A percentile compares a stretch with the other conserved stretches of the same genome.
phyloP scores from a whole-genome alignment of 2,797 vertebrate species.

The Fundulus diaphanus region DNA sequence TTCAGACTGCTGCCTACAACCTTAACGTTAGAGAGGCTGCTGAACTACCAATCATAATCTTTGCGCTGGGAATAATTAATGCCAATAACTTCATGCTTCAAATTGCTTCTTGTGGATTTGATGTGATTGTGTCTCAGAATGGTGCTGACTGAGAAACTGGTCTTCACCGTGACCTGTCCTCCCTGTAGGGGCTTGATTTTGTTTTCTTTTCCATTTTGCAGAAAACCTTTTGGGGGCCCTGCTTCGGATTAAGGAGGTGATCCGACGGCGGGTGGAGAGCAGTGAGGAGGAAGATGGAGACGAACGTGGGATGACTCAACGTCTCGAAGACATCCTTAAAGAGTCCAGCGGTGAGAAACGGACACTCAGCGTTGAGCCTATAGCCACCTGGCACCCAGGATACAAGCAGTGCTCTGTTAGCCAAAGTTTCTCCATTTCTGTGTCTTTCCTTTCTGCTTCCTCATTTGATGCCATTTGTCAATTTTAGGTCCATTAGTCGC shows the following conservation, averaged over 20 bases:
- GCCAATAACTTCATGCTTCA: too few species aligned
- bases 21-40: not conserved
- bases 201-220: conserved; percentile 21
- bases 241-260: conserved; percentile 80
- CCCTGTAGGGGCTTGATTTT: not conserved
- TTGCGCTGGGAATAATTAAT: not conserved
- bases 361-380: not conserved
- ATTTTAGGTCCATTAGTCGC: conserved; percentile 77
- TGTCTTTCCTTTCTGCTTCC: not conserved
- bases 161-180: not conserved
- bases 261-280: conserved; percentile 77
- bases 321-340: conserved; percentile 78
- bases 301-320: conserved; percentile 76
- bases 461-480: conserved; percentile 6
- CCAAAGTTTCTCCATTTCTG: not conserved
- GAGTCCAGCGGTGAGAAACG: conserved; percentile 75
- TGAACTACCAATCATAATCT: not conserved
- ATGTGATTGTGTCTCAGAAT: not conserved
- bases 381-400: not conserved
- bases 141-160: not conserved
- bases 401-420: not conserved
- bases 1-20: not conserved
- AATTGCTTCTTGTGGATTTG: not conserved
- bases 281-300: conserved; percentile 70
- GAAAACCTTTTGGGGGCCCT: conserved; percentile 78